Base-by-base conservation (phyloP, 2,797 vertebrate genomes). In the Dendrocincla fuliginosa region DNA sequence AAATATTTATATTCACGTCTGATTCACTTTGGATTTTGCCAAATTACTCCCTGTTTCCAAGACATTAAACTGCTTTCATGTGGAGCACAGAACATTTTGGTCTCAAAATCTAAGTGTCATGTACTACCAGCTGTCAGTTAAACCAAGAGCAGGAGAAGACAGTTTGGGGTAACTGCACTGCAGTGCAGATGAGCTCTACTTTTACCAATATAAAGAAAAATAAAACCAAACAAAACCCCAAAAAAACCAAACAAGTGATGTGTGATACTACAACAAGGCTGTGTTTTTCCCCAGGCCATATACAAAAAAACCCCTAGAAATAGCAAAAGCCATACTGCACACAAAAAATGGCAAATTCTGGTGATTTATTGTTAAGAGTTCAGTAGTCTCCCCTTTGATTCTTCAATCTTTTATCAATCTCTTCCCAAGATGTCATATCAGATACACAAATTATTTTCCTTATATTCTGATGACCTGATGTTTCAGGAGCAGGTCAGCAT, bases 131-230 rank as follows among this genome's bases (percentile, higher is more conserved):
- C 49, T 39, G 28, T 23, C 61, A 65, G 46, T 4, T 13, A 56
- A 94, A 55, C 22, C 37, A 50, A 59, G 52, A 64, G 17, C 25
- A 73, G 28, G 57, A 17, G 27, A 75, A 56, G 8, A 46, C 80
- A 19, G 0, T 0, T 11, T 28, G 33, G 13, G 15, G 69, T 24
- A 52, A 52, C 4, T n/a, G 24, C 32, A 47, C n/a, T 35, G 28
- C 28, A 57, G 5, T 2, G 1, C 11, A 64, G 20, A n/a, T 42
- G 28, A 19, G 9, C 5, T 94, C 39, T n/a, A 18, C 10, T 65
- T 78, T 53, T 71, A 32, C 22, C 17, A 41, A 4, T 71, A 63
- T 27, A 37, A 85, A 64, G 68, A 33, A 49, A 25, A 49, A 25
- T 11, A 63, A 42, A 44, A 44, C 19, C 19, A 32, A 50, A 76